Evolutionary conservation across 2,113 vertebrate genomes (phyloP).

Genomic region (Phalacrocorax brasilianus): DNA sequence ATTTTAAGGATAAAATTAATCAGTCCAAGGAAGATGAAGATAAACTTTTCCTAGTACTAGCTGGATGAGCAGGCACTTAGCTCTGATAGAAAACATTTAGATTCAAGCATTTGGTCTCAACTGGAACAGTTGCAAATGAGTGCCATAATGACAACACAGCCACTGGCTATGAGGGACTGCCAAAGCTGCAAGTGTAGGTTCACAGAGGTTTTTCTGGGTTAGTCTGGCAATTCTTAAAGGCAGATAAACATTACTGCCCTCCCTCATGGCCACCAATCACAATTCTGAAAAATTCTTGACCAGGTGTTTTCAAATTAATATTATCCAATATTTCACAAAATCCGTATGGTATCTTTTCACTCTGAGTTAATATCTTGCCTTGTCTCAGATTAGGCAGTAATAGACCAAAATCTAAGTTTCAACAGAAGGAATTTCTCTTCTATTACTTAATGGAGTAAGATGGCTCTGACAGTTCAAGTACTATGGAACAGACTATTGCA

Average conservation of each 20-base stretch:
- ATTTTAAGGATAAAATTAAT: not conserved
- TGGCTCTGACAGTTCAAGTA: not conserved
- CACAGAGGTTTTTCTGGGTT: not conserved
- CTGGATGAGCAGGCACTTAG: not conserved
- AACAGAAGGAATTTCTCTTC: not conserved
- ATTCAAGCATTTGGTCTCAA: not conserved
- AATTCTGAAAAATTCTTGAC: not conserved
- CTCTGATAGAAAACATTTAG: not conserved
- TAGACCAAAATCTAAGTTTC: too few relatives aligned
- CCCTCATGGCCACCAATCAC: not conserved
- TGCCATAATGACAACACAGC: fast-evolving
- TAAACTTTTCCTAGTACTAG: not conserved
- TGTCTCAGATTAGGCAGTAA: not conserved
- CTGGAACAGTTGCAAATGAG: not conserved
- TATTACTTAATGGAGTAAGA: not conserved
- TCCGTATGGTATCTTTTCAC: not conserved
- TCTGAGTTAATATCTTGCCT: not conserved
- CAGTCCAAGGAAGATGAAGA: not conserved
- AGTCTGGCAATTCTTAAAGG: not conserved
- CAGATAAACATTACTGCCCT: not conserved
- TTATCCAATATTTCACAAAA: not conserved
- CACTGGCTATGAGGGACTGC: not conserved
- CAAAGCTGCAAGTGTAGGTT: not conserved
- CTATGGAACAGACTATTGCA: not conserved
- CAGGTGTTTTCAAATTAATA: not conserved